These are phyloP conservation scores for Protonibea diacanthus DNA, from an alignment of 2,797 vertebrate genomes.

Conservation along the genomic window DNA sequence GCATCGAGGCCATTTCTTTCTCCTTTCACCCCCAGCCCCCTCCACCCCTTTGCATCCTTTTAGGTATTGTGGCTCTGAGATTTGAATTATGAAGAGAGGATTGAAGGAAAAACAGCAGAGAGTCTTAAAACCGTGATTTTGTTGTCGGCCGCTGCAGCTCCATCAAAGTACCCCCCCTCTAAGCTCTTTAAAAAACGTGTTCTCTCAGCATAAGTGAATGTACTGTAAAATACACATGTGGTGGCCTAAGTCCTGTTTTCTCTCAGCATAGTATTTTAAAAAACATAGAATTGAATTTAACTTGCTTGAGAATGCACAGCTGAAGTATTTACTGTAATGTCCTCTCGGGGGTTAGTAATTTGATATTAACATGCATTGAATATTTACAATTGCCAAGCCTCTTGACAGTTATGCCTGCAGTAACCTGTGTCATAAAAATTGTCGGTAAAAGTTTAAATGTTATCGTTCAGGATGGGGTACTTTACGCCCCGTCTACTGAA, in stretches of 20 bases:
- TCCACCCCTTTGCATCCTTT: background rate
- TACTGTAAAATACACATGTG: constrained; percentile 45
- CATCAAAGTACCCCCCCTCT: background rate
- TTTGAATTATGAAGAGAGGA: constrained; percentile 34
- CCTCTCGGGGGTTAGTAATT: constrained; percentile 22
- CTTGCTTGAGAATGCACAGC: constrained; percentile 53
- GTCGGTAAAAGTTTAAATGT: constrained; percentile 37
- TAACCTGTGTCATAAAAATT: constrained; percentile 25
- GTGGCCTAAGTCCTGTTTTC: constrained; percentile 36
- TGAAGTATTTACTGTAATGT: constrained; percentile 54
- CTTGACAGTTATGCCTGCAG: constrained; percentile 32
- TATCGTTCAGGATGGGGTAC: constrained; percentile 1
- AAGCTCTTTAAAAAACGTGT: background rate
- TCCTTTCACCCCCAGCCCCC: background rate
- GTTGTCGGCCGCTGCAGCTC: background rate
- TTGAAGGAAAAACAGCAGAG: constrained; percentile 27
- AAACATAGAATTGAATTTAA: constrained; percentile 48
- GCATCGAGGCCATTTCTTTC: background rate
- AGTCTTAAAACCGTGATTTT: constrained; percentile 3
- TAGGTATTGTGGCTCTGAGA: constrained; percentile 8
- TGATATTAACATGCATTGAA: constrained; percentile 51
- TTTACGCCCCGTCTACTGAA: constrained; percentile 4
- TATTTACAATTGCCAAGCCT: constrained; percentile 49
- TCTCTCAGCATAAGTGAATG: constrained; percentile 42
- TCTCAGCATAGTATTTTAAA: constrained; percentile 43